phyloP scores from a whole-genome alignment of 2,113 vertebrate species.

The Sterrhoptilus dennistouni region DNA sequence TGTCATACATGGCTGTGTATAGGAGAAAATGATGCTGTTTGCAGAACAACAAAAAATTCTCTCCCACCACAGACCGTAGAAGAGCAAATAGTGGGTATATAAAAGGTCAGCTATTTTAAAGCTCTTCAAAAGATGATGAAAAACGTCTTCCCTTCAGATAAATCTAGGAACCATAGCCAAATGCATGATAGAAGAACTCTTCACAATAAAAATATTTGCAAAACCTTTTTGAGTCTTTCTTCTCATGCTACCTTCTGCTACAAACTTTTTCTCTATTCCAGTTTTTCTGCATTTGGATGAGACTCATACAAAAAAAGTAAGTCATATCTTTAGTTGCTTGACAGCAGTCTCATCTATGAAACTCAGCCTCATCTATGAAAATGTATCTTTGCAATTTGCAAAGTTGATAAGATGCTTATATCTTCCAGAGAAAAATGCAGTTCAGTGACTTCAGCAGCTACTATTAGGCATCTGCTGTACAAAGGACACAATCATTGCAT shows the following conservation, averaged over 20 bases:
- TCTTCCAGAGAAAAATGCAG: neutral
- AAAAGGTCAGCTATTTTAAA: neutral
- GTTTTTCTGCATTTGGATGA: neutral
- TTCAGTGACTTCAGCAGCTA: conserved; percentile 5
- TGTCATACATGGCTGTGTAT: neutral
- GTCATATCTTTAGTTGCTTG: neutral
- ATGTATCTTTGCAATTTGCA: neutral
- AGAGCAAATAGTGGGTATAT: neutral
- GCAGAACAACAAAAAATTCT: neutral
- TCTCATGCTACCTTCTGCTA: neutral
- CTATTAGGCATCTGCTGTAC: neutral
- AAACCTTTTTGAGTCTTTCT: neutral
- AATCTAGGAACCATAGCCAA: neutral
- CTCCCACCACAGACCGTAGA: neutral
- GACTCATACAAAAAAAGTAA: neutral
- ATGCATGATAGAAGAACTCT: neutral
- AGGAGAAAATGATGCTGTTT: neutral
- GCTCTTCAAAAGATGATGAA: neutral
- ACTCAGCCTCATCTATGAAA: neutral
- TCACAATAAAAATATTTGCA: neutral
- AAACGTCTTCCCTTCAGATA: neutral
- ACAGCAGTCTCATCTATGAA: neutral
- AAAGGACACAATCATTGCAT: neutral
- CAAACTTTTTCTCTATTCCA: neutral
- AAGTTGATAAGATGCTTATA: neutral